Conservation (phyloP, 2,888 invertebrate species). For the Flexamia atlantica region DNA sequence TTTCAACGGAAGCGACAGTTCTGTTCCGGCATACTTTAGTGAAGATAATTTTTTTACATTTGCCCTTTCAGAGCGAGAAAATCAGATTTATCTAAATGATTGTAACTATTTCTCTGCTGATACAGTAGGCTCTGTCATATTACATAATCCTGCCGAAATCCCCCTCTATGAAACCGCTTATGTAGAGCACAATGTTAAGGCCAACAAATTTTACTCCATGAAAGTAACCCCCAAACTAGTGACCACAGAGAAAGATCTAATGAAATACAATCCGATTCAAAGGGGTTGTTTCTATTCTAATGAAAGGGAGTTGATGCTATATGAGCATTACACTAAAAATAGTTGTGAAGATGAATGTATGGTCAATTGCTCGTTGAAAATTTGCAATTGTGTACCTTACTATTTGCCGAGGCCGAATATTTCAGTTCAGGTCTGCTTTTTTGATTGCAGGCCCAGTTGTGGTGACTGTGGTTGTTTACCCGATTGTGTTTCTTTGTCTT, state of each 20-base stretch:
- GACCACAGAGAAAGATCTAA: background rate
- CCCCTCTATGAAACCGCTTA: background rate
- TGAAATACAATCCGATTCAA: background rate
- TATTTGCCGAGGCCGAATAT: too few species aligned
- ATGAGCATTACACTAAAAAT: background rate
- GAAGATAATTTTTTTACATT: conserved; percentile 22
- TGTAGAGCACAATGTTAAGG: background rate
- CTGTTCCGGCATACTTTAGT: background rate
- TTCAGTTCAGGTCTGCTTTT: background rate
- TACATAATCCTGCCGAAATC: conserved; percentile 22
- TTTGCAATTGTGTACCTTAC: background rate
- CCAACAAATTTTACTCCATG: background rate
- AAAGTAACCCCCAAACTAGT: background rate
- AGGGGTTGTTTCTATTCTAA: conserved; percentile 20
- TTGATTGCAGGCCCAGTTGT: background rate
- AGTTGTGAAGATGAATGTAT: background rate
- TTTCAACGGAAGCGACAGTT: background rate
- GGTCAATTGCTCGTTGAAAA: background rate
- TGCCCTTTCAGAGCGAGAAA: background rate
- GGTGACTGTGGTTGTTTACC: too few species aligned
- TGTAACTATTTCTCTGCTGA: background rate
- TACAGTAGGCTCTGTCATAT: background rate
- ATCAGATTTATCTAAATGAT: background rate
- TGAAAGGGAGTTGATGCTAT: too few species aligned
- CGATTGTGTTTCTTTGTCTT: too few species aligned